These are phyloP conservation scores for Rhipidura dahli DNA, from an alignment of 2,113 vertebrate genomes.

Conservation along the genomic window DNA sequence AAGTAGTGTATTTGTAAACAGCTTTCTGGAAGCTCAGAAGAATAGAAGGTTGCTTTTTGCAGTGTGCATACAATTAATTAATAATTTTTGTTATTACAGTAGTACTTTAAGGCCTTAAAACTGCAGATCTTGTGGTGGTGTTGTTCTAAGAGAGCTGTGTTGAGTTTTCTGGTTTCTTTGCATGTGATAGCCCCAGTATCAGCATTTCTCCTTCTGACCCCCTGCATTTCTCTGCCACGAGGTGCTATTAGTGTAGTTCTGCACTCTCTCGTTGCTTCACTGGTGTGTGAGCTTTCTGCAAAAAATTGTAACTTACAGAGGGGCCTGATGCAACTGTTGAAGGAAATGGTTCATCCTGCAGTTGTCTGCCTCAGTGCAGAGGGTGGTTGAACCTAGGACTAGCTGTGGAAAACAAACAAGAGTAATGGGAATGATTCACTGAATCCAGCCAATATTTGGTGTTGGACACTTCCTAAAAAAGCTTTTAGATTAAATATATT, in stretches of 20 bases:
- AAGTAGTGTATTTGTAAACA: background rate
- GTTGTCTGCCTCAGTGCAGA: background rate
- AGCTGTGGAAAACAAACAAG: background rate
- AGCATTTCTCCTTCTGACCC: background rate
- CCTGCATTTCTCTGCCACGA: background rate
- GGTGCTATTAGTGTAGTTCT: background rate
- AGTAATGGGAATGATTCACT: background rate
- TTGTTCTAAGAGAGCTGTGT: background rate
- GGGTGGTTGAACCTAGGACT: background rate
- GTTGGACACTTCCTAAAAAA: constrained; percentile 35
- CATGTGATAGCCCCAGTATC: background rate
- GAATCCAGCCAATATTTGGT: background rate
- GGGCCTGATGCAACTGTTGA: background rate
- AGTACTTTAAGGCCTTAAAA: background rate
- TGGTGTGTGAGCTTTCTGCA: background rate
- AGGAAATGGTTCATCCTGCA: background rate
- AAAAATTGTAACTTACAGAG: background rate
- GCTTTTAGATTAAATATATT: constrained; percentile 46
- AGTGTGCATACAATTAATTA: background rate
- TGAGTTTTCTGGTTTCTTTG: background rate
- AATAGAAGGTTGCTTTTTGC: background rate
- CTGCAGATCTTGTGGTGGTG: background rate
- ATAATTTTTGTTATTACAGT: background rate
- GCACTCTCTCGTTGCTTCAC: background rate
- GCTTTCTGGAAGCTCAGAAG: background rate